A percentile compares a stretch with the other conserved stretches of the same genome.
These are phyloP conservation scores for Chironomus tentans DNA, from an alignment of 2,888 invertebrate genomes.

Conservation along the genomic window DNA sequence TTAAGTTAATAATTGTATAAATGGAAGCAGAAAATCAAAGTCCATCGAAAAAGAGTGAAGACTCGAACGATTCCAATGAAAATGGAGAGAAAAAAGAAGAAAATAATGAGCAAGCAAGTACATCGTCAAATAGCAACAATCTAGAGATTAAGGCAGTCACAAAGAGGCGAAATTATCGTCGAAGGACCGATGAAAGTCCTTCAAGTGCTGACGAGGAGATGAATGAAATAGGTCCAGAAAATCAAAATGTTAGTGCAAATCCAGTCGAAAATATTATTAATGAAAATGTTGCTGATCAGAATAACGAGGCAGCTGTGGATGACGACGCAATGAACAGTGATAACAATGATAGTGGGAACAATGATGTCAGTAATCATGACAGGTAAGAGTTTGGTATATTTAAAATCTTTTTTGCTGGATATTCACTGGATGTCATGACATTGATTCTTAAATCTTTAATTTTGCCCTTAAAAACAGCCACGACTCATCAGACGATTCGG, in stretches of 20 bases:
- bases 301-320: not conserved
- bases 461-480: not conserved
- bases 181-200: not conserved
- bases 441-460: no score
- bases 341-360: not conserved
- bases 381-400: no score
- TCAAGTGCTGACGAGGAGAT: not conserved
- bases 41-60: not conserved
- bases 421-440: no score
- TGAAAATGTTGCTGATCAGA: not conserved
- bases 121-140: not conserved
- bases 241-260: no score
- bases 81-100: not conserved
- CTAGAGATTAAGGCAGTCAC: not conserved
- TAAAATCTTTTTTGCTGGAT: no score
- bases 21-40: slow-evolving; percentile 15
- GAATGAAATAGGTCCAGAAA: not conserved
- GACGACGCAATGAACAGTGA: not conserved
- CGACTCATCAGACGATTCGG: not conserved
- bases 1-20: no score
- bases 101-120: not conserved
- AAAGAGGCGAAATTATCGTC: not conserved
- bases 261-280: not conserved
- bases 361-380: not conserved
- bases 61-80: not conserved